These are phyloP conservation scores for Lycocerus yunnanus DNA, from an alignment of 2,888 invertebrate genomes.

Conservation along the genomic window DNA sequence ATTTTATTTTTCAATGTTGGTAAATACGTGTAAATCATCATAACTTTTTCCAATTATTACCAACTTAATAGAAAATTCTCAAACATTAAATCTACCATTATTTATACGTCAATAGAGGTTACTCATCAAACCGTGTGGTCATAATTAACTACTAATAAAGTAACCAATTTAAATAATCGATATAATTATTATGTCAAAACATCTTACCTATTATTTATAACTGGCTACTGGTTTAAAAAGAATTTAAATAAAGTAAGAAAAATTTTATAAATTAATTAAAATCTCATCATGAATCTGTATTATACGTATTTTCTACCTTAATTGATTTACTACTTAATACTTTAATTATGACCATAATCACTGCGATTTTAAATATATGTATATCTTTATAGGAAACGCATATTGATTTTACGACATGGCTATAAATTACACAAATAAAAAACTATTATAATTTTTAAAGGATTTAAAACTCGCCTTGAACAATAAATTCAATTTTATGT, in stretches of 20 bases:
- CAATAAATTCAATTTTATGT: neutral
- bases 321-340: neutral
- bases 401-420: neutral
- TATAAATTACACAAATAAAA: neutral
- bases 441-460: neutral
- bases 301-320: neutral
- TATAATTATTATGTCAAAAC: constrained; percentile 14
- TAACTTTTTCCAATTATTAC: neutral
- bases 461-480: neutral
- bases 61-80: neutral
- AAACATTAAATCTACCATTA: neutral
- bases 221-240: constrained; percentile 2
- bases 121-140: constrained; percentile 12
- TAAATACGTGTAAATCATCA: neutral
- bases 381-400: neutral
- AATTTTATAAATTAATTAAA: neutral
- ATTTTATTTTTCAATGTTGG: neutral
- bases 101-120: constrained; percentile 6
- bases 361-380: neutral
- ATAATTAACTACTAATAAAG: constrained; percentile 20
- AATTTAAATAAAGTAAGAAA: neutral
- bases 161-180: constrained; percentile 11
- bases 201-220: constrained; percentile 14
- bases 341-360: neutral
- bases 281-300: neutral